A percentile compares a stretch with the other conserved stretches of the same genome.
Evolutionary conservation across 2,888 invertebrate genomes (phyloP).

Genomic region (Aquatica leii): DNA sequence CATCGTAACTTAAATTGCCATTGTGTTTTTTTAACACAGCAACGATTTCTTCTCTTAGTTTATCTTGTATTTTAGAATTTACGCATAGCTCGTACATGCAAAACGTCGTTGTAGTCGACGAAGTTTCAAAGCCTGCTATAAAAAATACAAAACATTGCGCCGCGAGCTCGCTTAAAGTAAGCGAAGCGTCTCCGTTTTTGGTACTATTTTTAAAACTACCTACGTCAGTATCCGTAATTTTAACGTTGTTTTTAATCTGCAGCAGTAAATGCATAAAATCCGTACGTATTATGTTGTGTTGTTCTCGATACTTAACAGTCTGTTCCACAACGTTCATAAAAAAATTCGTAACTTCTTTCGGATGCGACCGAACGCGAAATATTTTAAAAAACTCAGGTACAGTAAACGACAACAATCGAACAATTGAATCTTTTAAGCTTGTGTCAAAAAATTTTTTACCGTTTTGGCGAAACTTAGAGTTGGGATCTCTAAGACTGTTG

Average conservation of each 20-base stretch:
- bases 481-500: slow-evolving; percentile 54
- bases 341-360: slow-evolving; percentile 1
- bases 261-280: slow-evolving; percentile 18
- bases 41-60: slow-evolving; percentile 58
- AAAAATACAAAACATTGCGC: slow-evolving; percentile 49
- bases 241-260: slow-evolving; percentile 14
- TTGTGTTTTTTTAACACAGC: slow-evolving; percentile 45
- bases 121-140: slow-evolving; percentile 56
- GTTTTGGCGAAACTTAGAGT: slow-evolving; percentile 54
- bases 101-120: slow-evolving; percentile 58
- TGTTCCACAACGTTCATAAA: slow-evolving; percentile 6
- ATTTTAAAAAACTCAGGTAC: not conserved
- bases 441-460: slow-evolving; percentile 15
- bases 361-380: not conserved
- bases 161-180: slow-evolving; percentile 38
- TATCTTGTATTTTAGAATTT: slow-evolving; percentile 60
- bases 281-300: slow-evolving; percentile 1
- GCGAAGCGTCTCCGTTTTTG: slow-evolving; percentile 28
- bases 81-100: slow-evolving; percentile 62
- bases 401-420: not conserved
- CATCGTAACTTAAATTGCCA: slow-evolving; percentile 60
- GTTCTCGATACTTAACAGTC: slow-evolving; percentile 10
- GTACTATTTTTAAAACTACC: slow-evolving; percentile 25
- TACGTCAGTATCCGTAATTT: slow-evolving; percentile 20
- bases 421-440: not conserved